Conservation (phyloP, 30 jellyfish, hydroid and myxozoan genomes). For the Cassiopea xamachana region DNA sequence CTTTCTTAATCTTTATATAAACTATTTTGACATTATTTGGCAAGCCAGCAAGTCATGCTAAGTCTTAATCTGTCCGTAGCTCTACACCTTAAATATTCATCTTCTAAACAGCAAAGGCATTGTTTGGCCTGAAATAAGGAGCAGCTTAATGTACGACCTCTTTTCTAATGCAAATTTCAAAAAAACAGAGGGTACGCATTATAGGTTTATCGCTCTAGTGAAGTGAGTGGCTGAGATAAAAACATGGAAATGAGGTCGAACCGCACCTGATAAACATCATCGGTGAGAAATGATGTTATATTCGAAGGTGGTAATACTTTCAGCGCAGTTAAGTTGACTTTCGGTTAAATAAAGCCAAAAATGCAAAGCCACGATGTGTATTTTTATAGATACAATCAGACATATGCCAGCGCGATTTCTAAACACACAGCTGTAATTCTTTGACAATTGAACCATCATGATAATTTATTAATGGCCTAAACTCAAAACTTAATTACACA, state of each 20-base stretch:
- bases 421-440: not conserved
- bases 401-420: not conserved
- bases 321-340: not conserved
- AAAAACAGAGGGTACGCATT: no score
- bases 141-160: no score
- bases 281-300: not conserved
- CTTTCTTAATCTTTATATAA: no score
- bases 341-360: not conserved
- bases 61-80: no score
- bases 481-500: constrained; percentile 22
- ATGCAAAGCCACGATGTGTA: not conserved
- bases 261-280: not conserved
- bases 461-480: constrained; percentile 28
- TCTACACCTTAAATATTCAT: no score
- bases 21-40: no score
- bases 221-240: not conserved
- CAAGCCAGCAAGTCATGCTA: no score
- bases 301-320: not conserved
- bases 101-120: no score
- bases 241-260: not conserved
- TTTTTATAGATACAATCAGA: not conserved
- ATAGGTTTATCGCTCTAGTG: no score
- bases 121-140: no score
- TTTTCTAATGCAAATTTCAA: no score
- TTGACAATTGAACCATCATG: not conserved